A percentile compares a stretch with the other conserved stretches of the same genome.
Evolutionary conservation across 2,113 vertebrate genomes (phyloP).

Genomic region (Clupea harengus): DNA sequence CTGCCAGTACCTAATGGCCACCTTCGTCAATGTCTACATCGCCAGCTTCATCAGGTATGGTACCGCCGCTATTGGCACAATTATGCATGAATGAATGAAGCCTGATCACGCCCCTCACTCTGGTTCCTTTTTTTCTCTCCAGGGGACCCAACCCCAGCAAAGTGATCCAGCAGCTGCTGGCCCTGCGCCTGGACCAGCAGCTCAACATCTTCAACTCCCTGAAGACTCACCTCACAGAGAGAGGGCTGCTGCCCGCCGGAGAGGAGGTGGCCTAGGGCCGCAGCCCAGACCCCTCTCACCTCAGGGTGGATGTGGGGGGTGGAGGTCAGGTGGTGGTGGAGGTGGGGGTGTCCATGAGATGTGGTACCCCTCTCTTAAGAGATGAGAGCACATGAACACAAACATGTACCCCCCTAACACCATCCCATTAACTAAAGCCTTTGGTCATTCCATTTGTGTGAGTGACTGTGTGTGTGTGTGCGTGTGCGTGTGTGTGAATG

Average conservation of each 20-base stretch:
- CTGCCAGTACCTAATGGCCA: slow-evolving; percentile 99
- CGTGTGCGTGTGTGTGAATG: slow-evolving; percentile 28
- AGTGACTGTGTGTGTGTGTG: slow-evolving; percentile 42
- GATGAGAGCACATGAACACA: slow-evolving; percentile 23
- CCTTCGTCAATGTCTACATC: slow-evolving; percentile 98
- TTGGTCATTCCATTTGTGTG: slow-evolving; percentile 65
- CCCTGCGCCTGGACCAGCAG: slow-evolving; percentile 90
- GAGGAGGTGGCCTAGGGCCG: slow-evolving; percentile 68
- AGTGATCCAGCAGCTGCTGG: slow-evolving; percentile 94
- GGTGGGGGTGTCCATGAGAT: slow-evolving; percentile 24
- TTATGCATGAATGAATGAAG: neutral
- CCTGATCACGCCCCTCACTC: neutral
- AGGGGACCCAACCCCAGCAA: slow-evolving; percentile 95
- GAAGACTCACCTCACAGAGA: slow-evolving; percentile 86
- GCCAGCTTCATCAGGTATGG: slow-evolving; percentile 96
- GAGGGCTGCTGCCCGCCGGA: slow-evolving; percentile 74
- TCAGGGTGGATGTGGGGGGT: slow-evolving; percentile 17
- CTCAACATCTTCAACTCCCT: slow-evolving; percentile 94
- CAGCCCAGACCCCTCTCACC: neutral
- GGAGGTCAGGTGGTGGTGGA: slow-evolving; percentile 13
- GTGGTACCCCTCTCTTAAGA: neutral
- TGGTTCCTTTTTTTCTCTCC: slow-evolving; percentile 24
- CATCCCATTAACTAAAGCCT: slow-evolving; percentile 37
- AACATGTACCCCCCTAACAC: neutral
- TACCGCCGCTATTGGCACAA: neutral